Percentiles rank a stretch among this genome's conserved stretches.
phyloP scores from a whole-genome alignment of 1,140 invertebrate species.

The Neodiprion lecontei region DNA sequence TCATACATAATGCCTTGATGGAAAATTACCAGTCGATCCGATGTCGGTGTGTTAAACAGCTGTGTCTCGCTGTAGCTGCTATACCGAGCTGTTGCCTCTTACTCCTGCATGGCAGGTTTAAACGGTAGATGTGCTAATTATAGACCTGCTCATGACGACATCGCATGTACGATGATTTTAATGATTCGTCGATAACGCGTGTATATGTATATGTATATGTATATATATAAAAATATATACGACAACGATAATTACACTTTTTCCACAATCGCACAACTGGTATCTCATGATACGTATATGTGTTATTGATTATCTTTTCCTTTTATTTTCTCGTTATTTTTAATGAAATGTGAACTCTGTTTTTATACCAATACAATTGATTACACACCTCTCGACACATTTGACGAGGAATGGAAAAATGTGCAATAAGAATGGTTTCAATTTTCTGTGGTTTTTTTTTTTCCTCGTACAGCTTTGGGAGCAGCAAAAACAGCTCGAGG shows the following conservation, averaged over 20 bases:
- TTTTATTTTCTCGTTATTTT: too few relatives aligned
- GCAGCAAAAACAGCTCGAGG: constrained; percentile 77
- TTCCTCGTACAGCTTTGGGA: constrained; percentile 78
- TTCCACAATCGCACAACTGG: not conserved
- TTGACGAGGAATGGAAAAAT: too few relatives aligned
- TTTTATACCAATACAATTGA: too few relatives aligned
- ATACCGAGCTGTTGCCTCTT: too few relatives aligned
- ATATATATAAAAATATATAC: too few relatives aligned
- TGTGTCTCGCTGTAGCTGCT: not conserved
- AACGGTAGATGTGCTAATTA: constrained; percentile 1
- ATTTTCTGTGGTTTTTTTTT: constrained; percentile 42
- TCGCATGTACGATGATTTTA: constrained; percentile 1
- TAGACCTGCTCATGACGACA: not conserved
- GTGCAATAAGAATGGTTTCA: too few relatives aligned
- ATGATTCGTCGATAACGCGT: not conserved
- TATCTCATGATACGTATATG: not conserved
- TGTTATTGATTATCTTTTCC: not conserved
- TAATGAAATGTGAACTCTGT: too few relatives aligned
- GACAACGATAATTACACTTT: too few relatives aligned
- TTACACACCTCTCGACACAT: too few relatives aligned
- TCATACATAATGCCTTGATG: not conserved
- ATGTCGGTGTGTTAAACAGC: not conserved
- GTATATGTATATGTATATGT: not conserved
- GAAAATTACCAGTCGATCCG: not conserved
- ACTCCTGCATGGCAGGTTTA: not conserved